phyloP scores from a whole-genome alignment of 1,140 invertebrate species.

The Pseudoatta argentina region DNA sequence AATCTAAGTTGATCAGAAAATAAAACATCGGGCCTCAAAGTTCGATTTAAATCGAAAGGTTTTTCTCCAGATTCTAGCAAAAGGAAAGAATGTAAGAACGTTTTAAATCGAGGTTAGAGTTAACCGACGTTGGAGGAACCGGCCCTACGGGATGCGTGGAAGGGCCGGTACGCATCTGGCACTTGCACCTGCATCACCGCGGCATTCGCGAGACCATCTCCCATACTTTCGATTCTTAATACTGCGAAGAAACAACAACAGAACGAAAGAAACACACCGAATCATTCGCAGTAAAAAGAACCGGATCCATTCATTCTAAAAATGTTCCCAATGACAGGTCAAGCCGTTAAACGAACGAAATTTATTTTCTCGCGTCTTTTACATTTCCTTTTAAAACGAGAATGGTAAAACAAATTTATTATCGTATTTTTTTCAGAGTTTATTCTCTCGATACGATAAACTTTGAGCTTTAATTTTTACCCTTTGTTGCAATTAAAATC shows the following conservation, averaged over 20 bases:
- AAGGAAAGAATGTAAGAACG: neutral
- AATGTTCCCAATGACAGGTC: neutral
- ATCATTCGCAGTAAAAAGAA: neutral
- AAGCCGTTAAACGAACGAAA: neutral
- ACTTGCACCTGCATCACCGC: conserved; percentile 35
- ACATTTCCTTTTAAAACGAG: neutral
- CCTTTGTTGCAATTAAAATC: neutral
- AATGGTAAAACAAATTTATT: neutral
- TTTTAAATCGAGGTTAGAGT: neutral
- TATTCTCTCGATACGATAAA: neutral
- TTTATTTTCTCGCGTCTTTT: neutral
- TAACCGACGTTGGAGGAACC: conserved; percentile 35
- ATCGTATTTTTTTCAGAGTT: neutral
- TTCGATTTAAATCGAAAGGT: neutral
- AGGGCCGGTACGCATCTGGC: conserved; percentile 41
- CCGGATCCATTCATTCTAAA: neutral
- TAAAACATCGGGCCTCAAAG: no score
- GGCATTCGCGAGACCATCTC: neutral
- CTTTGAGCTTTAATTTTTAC: neutral
- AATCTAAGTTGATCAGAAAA: no score
- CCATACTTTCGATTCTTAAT: neutral
- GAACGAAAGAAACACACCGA: neutral
- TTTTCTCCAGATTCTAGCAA: neutral
- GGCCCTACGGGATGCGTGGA: conserved; percentile 3
- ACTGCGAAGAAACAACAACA: neutral